These are phyloP conservation scores for Pseudomyrmex sp. DNA, from an alignment of 1,140 invertebrate species.

Conservation along the genomic window DNA sequence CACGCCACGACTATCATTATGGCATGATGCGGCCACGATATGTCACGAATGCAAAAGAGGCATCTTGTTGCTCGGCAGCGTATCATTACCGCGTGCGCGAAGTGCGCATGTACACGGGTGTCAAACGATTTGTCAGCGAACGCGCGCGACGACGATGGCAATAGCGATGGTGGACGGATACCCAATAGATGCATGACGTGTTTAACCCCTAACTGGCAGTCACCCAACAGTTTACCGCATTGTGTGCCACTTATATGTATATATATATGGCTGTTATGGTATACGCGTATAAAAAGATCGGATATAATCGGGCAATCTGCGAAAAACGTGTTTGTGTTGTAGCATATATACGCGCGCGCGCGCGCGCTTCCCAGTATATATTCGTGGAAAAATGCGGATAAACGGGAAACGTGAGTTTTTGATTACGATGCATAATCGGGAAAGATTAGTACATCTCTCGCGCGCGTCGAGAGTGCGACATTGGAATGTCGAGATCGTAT, in stretches of 20 bases:
- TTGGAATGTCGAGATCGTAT: slow-evolving; percentile 28
- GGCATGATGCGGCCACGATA: slow-evolving; percentile 30
- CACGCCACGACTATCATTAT: slow-evolving; percentile 51
- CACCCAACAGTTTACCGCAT: slow-evolving; percentile 45
- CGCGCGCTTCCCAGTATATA: neutral
- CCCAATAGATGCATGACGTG: slow-evolving; percentile 10
- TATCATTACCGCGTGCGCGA: slow-evolving; percentile 44
- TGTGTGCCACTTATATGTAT: slow-evolving; percentile 52
- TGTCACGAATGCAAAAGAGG: slow-evolving; percentile 53
- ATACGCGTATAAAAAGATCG: slow-evolving; percentile 48
- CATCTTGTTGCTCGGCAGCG: slow-evolving; percentile 48
- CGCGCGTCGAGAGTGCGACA: slow-evolving; percentile 8
- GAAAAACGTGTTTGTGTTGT: neutral
- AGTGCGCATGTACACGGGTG: slow-evolving; percentile 38
- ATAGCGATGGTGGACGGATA: neutral
- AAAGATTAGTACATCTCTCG: neutral
- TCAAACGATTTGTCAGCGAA: slow-evolving; percentile 58
- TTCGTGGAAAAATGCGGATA: slow-evolving; percentile 6
- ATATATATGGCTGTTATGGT: slow-evolving; percentile 29
- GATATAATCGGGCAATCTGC: slow-evolving; percentile 28
- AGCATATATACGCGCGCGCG: neutral
- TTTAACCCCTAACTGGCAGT: slow-evolving; percentile 49
- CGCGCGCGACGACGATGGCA: neutral
- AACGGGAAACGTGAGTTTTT: slow-evolving; percentile 53
- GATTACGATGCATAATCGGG: slow-evolving; percentile 33